These are phyloP conservation scores for Acronicta alni DNA, from an alignment of 2,888 invertebrate genomes.

Conservation along the genomic window DNA sequence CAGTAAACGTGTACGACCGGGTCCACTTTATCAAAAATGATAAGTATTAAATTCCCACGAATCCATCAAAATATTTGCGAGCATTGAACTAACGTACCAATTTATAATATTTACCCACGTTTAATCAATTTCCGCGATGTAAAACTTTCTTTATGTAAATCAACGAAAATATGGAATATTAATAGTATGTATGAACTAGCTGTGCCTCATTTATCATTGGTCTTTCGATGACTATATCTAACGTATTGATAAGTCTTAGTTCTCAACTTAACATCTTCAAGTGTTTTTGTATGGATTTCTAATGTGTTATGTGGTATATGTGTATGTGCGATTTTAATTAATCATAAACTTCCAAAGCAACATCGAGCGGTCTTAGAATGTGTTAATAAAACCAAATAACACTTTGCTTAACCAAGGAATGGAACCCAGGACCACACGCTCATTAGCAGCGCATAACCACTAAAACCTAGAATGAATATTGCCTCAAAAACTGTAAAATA, in stretches of 20 bases:
- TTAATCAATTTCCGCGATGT: slow-evolving; percentile 29
- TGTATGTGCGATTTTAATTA: no score
- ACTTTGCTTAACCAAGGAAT: no score
- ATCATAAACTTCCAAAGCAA: no score
- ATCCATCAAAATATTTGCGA: slow-evolving; percentile 17
- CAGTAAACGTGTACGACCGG: slow-evolving; percentile 1
- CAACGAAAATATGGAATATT: slow-evolving; percentile 30
- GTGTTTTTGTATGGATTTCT: slow-evolving; percentile 1
- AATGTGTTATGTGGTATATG: not conserved
- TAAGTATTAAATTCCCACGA: not conserved
- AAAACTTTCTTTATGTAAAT: slow-evolving; percentile 56
- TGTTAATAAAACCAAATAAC: no score
- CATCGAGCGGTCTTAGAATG: no score
- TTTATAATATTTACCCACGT: not conserved
- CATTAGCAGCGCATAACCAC: no score
- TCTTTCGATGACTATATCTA: slow-evolving; percentile 31
- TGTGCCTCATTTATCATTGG: slow-evolving; percentile 30
- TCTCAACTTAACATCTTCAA: slow-evolving; percentile 3
- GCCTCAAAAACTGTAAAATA: no score
- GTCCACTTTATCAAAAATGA: not conserved
- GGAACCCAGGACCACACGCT: no score
- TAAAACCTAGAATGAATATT: no score
- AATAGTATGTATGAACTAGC: slow-evolving; percentile 6
- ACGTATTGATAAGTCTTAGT: slow-evolving; percentile 16
- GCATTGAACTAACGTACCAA: not conserved